phyloP scores from a whole-genome alignment of 2,113 vertebrate genomes.

The Oryctolagus cuniculus region mOryCun1.1 NC_091437.1:36171001-36171500 shows the following conservation, averaged over 20 bases:
- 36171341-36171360: not conserved
- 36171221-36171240: not conserved
- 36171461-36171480: not conserved
- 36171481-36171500: too few species aligned
- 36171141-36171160: conserved; percentile 37
- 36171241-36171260: conserved; percentile 44
- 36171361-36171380: not conserved
- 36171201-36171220: not conserved
- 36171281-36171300: not conserved
- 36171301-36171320: not conserved
- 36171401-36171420: not conserved
- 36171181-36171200: not conserved
- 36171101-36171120: conserved; percentile 39
- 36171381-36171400: not conserved
- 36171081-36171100: not conserved
- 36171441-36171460: not conserved
- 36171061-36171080: not conserved
- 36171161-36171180: not conserved
- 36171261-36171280: not conserved
- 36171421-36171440: not conserved
- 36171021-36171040: not conserved
- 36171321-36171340: not conserved
- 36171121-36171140: not conserved
- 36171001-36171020: not conserved
- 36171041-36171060: not conserved